These are phyloP conservation scores for Phoxinus phoxinus DNA, from an alignment of 2,113 vertebrate genomes.

Conservation along the genomic window DNA sequence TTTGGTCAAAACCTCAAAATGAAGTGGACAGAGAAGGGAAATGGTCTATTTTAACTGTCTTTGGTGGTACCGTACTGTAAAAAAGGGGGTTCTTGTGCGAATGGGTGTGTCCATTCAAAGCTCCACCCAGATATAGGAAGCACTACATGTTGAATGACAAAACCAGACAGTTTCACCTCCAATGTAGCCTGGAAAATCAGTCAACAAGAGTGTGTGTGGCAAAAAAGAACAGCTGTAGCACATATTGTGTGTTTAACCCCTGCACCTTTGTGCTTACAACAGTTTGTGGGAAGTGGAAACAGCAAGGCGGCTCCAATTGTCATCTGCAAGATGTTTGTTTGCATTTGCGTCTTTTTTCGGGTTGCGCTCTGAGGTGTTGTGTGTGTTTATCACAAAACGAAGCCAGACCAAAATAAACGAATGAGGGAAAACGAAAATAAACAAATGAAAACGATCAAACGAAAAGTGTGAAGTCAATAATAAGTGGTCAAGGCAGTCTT, in stretches of 20 bases:
- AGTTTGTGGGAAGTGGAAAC: slow-evolving; percentile 51
- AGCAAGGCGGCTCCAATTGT: slow-evolving; percentile 40
- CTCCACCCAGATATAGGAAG: slow-evolving; percentile 59
- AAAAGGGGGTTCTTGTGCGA: background rate
- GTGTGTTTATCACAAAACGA: slow-evolving; percentile 66
- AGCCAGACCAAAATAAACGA: slow-evolving; percentile 71
- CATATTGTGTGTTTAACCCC: slow-evolving; percentile 49
- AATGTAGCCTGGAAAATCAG: slow-evolving; percentile 79
- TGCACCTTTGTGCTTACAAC: slow-evolving; percentile 57
- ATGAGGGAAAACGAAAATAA: slow-evolving; percentile 44
- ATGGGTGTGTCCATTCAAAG: slow-evolving; percentile 68
- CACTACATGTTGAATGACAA: slow-evolving; percentile 72
- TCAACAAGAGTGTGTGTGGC: slow-evolving; percentile 61
- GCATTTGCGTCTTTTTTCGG: slow-evolving; percentile 15
- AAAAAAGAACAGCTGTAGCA: slow-evolving; percentile 29
- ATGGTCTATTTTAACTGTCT: slow-evolving; percentile 70
- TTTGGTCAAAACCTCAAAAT: slow-evolving; percentile 48
- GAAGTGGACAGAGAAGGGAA: slow-evolving; percentile 6
- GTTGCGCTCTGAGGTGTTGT: slow-evolving; percentile 56
- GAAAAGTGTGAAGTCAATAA: slow-evolving; percentile 65
- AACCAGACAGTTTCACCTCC: slow-evolving; percentile 71
- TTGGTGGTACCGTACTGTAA: slow-evolving; percentile 83
- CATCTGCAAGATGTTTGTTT: slow-evolving; percentile 48
- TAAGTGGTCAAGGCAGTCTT: slow-evolving; percentile 94
- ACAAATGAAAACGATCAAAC: slow-evolving; percentile 78